phyloP scores from a whole-genome alignment of 2,888 invertebrate species.

The Temnothorax unifasciatus region DNA sequence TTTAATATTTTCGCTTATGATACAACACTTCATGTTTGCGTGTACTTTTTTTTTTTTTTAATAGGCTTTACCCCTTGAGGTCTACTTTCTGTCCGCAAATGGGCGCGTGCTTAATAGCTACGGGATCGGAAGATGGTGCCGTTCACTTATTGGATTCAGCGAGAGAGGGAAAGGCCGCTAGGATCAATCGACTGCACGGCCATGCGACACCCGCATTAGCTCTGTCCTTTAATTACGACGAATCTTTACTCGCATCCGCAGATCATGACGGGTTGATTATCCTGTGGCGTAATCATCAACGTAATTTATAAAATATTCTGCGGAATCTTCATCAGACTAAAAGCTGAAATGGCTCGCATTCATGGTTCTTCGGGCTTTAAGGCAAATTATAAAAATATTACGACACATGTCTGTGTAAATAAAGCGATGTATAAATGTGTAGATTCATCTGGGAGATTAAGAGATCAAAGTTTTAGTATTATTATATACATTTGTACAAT shows the following conservation, averaged over 20 bases:
- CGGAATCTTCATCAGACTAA: neutral
- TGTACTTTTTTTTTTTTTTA: constrained; percentile 36
- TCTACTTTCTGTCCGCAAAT: constrained; percentile 93
- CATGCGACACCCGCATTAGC: constrained; percentile 94
- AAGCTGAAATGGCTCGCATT: neutral
- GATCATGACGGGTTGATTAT: constrained; percentile 93
- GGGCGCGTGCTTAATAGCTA: constrained; percentile 83
- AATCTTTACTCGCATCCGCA: constrained; percentile 94
- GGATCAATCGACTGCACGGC: constrained; percentile 90
- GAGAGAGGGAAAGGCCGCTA: constrained; percentile 86
- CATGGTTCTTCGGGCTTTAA: neutral
- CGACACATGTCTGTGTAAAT: neutral
- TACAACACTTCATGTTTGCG: neutral
- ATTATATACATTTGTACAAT: neutral
- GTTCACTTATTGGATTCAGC: constrained; percentile 83
- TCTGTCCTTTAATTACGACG: constrained; percentile 95
- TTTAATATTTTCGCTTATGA: constrained; percentile 3
- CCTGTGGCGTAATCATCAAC: constrained; percentile 88
- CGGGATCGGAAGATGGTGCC: constrained; percentile 85
- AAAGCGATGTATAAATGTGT: neutral
- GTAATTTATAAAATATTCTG: constrained; percentile 71
- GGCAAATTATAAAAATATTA: neutral
- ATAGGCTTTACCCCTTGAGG: constrained; percentile 87
- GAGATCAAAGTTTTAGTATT: constrained; percentile 14
- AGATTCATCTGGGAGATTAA: constrained; percentile 1